Percentiles rank a stretch among this genome's conserved stretches.
phyloP scores from a whole-genome alignment of 1,140 invertebrate genomes.

The Drosophila parabipectinata region DNA sequence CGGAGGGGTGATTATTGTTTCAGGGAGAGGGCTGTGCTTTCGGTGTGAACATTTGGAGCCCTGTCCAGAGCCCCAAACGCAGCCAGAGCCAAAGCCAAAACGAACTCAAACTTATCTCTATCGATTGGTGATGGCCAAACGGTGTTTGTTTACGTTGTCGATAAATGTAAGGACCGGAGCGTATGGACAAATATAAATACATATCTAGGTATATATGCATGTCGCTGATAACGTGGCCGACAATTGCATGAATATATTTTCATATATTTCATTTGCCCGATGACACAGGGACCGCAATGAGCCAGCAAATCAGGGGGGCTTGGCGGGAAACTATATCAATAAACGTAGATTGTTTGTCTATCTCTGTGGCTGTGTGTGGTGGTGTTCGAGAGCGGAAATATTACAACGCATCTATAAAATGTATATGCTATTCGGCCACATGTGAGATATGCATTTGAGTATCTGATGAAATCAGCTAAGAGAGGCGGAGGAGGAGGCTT shows the following conservation, averaged over 20 bases:
- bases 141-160: slow-evolving; percentile 69
- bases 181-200: slow-evolving; percentile 32
- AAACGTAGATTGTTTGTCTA: slow-evolving; percentile 44
- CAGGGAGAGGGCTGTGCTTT: not conserved
- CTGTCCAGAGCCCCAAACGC: not conserved
- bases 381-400: slow-evolving; percentile 39
- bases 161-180: slow-evolving; percentile 49
- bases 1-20: slow-evolving; percentile 23
- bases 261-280: slow-evolving; percentile 56
- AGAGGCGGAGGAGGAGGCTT: slow-evolving; percentile 1
- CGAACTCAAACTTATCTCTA: slow-evolving; percentile 29
- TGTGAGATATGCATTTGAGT: slow-evolving; percentile 19
- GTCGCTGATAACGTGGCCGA: slow-evolving; percentile 55
- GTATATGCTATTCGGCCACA: slow-evolving; percentile 1
- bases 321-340: slow-evolving; percentile 36
- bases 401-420: slow-evolving; percentile 31
- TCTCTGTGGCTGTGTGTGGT: slow-evolving; percentile 21
- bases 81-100: slow-evolving; percentile 2
- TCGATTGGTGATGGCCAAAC: slow-evolving; percentile 48
- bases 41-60: slow-evolving; percentile 17
- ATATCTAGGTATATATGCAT: slow-evolving; percentile 21
- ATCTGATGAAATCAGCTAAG: slow-evolving; percentile 31
- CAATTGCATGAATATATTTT: slow-evolving; percentile 63
- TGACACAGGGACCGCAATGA: slow-evolving; percentile 21
- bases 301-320: slow-evolving; percentile 15